A percentile compares a stretch with the other conserved stretches of the same genome.
These are phyloP conservation scores for Coptodon rendalli DNA, from an alignment of 2,113 vertebrate species.

Conservation along the genomic window DNA sequence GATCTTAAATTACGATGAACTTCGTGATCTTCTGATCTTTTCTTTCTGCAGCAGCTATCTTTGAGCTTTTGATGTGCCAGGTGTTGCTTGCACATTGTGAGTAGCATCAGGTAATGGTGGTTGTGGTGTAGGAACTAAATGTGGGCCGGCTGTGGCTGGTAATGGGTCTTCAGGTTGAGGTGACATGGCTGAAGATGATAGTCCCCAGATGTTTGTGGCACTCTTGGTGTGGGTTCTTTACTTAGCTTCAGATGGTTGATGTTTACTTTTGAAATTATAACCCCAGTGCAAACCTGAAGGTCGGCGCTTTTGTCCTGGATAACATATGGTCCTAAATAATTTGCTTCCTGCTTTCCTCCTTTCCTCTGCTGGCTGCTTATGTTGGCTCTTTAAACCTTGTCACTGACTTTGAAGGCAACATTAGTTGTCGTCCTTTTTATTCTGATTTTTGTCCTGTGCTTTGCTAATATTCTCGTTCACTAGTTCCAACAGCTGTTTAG, in stretches of 20 bases:
- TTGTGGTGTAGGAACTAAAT: not conserved
- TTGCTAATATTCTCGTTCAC: too few species aligned
- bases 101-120: not conserved
- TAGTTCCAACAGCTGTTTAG: too few species aligned
- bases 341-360: not conserved
- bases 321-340: not conserved
- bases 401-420: too few species aligned
- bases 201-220: not conserved
- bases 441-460: too few species aligned
- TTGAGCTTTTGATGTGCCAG: not conserved
- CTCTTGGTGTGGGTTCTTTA: not conserved
- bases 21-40: not conserved
- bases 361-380: not conserved
- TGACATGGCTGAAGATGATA: not conserved
- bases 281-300: not conserved
- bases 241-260: not conserved
- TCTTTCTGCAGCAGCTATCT: rapidly evolving
- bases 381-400: not conserved
- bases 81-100: not conserved
- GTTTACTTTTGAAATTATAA: not conserved
- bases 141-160: not conserved
- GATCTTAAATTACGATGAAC: not conserved
- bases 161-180: not conserved
- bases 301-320: rapidly evolving
- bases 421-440: too few species aligned